Conservation (phyloP, 2,113 vertebrate species). For the Donacobius atricapilla region DNA sequence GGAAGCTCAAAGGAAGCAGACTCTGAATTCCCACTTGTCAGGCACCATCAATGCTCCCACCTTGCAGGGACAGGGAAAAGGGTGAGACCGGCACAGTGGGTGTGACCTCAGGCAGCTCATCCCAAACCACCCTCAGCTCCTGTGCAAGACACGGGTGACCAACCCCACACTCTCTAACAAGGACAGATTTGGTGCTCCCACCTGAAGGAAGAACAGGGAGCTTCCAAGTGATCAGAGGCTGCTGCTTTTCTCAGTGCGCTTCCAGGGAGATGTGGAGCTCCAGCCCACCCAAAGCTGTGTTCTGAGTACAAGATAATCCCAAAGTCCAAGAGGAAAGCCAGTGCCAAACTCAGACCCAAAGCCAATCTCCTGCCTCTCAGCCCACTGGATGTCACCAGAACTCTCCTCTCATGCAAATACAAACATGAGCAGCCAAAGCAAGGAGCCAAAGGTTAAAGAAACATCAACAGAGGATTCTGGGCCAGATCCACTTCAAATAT, state of each 20-base stretch:
- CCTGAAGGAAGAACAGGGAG: neutral
- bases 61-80: neutral
- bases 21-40: neutral
- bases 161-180: accelerated
- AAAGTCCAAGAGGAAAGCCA: neutral
- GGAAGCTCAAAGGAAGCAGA: neutral
- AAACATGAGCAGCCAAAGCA: neutral
- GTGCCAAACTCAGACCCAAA: neutral
- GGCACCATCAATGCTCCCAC: neutral
- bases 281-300: neutral
- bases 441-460: neutral
- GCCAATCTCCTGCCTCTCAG: neutral
- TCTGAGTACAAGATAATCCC: neutral
- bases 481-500: neutral
- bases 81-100: neutral
- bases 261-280: neutral
- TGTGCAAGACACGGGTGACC: neutral
- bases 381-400: neutral
- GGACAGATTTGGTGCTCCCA: neutral
- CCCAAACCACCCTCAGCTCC: neutral
- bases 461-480: neutral
- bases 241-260: neutral
- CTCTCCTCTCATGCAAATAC: neutral
- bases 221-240: neutral
- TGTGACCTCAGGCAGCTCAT: neutral